These are phyloP conservation scores for Drosophila lowei DNA, from an alignment of 1,140 invertebrate species.

Conservation along the genomic window DNA sequence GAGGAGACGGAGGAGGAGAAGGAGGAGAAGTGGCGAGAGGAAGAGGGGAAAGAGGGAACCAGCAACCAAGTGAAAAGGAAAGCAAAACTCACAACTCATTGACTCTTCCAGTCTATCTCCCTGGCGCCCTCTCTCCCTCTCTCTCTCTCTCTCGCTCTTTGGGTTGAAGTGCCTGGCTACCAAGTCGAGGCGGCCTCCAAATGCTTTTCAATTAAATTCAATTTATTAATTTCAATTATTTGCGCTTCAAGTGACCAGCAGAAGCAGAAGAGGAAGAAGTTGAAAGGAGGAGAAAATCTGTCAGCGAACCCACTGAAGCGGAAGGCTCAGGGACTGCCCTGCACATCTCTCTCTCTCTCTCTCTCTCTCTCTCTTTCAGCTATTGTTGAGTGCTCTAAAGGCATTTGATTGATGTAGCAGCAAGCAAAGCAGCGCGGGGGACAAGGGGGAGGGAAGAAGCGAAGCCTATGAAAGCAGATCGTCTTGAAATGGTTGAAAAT, in stretches of 20 bases:
- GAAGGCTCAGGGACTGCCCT: constrained; percentile 28
- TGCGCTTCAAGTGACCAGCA: constrained; percentile 67
- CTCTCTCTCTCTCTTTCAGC: neutral
- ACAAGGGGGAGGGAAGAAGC: constrained; percentile 1
- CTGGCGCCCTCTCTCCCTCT: neutral
- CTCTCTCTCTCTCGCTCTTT: neutral
- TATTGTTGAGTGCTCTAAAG: constrained; percentile 30
- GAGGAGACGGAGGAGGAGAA: neutral
- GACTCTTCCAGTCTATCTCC: constrained; percentile 25
- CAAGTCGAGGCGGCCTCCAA: constrained; percentile 36
- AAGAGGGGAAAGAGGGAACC: neutral
- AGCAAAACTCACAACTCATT: constrained; percentile 61
- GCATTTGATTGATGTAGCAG: constrained; percentile 61
- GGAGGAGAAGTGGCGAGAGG: neutral
- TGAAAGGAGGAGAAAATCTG: constrained; percentile 46
- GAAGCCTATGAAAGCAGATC: constrained; percentile 11
- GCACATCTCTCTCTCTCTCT: neutral
- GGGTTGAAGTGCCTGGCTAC: constrained; percentile 34
- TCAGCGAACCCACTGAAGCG: constrained; percentile 62
- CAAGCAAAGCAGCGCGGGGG: neutral
- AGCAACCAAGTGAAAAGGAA: constrained; percentile 41
- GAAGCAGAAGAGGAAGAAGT: constrained; percentile 14
- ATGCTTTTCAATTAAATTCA: constrained; percentile 79
- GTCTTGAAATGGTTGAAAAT: neutral
- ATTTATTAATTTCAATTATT: constrained; percentile 81